These are phyloP conservation scores for Charadrius vociferus DNA, from an alignment of 2,113 vertebrate genomes.

Conservation along the genomic window DNA sequence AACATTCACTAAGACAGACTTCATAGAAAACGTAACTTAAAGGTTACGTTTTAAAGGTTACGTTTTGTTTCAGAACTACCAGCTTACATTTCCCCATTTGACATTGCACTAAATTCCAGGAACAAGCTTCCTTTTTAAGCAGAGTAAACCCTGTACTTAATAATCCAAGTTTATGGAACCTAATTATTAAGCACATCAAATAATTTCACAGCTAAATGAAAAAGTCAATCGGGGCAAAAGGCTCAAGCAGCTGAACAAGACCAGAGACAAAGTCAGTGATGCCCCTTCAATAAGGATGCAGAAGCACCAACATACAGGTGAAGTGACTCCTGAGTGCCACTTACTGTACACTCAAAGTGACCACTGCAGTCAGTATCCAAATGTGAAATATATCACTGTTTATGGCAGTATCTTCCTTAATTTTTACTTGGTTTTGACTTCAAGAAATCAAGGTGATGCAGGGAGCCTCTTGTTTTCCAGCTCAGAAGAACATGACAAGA, in stretches of 20 bases:
- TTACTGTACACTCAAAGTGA: not conserved
- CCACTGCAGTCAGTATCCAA: not conserved
- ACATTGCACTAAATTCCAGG: not conserved
- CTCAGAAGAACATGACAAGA: not conserved
- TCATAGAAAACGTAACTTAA: not conserved
- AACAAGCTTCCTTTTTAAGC: not conserved
- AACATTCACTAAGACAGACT: not conserved
- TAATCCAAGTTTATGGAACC: not conserved
- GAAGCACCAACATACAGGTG: not conserved
- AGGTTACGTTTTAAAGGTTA: no score
- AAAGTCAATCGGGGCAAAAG: not conserved
- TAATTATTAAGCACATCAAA: not conserved
- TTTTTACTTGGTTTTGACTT: not conserved
- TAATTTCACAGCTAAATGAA: not conserved
- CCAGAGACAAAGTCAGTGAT: not conserved
- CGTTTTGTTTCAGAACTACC: not conserved
- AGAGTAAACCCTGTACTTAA: not conserved
- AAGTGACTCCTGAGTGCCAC: accelerated
- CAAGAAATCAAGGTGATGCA: not conserved
- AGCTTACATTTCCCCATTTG: not conserved
- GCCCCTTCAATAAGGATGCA: not conserved
- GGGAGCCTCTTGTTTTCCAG: not conserved
- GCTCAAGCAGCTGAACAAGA: not conserved
- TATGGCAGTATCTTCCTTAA: not conserved
- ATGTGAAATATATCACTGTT: not conserved